These are phyloP conservation scores for Crepidodera aurea DNA, from an alignment of 2,888 invertebrate genomes.

Conservation along the genomic window DNA sequence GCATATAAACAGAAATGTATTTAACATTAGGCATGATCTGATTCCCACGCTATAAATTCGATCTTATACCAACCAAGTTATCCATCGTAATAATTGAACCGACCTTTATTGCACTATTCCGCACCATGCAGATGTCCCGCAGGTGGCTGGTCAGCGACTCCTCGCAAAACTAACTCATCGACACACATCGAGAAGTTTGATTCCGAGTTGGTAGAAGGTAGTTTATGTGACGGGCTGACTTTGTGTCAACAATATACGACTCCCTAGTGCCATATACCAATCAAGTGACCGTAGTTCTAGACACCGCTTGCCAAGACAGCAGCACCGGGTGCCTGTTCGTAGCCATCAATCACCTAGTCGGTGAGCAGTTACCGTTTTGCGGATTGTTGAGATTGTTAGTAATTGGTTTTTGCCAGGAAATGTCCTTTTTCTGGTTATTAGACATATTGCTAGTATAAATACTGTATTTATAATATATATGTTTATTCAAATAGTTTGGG, in stretches of 20 bases:
- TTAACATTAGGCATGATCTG: too few species aligned
- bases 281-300: constrained; percentile 35
- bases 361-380: constrained; percentile 17
- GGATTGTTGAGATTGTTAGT: constrained; percentile 23
- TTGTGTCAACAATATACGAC: constrained; percentile 42
- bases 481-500: too few species aligned
- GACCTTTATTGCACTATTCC: constrained; percentile 14
- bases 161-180: constrained; percentile 3
- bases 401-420: constrained; percentile 27
- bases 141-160: constrained; percentile 2
- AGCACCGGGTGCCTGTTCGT: constrained; percentile 23
- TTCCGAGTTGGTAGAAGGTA: constrained; percentile 25
- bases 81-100: constrained; percentile 3
- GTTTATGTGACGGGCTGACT: constrained; percentile 47
- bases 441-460: background rate
- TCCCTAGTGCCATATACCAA: constrained; percentile 43
- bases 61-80: too few species aligned
- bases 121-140: constrained; percentile 10
- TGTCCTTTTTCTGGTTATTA: background rate
- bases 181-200: constrained; percentile 9
- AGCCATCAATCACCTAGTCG: constrained; percentile 29
- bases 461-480: too few species aligned
- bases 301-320: constrained; percentile 27
- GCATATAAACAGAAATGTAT: too few species aligned
- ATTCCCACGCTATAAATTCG: too few species aligned